Conservation (phyloP, 2,113 vertebrate species). For the Symphodus melops region DNA sequence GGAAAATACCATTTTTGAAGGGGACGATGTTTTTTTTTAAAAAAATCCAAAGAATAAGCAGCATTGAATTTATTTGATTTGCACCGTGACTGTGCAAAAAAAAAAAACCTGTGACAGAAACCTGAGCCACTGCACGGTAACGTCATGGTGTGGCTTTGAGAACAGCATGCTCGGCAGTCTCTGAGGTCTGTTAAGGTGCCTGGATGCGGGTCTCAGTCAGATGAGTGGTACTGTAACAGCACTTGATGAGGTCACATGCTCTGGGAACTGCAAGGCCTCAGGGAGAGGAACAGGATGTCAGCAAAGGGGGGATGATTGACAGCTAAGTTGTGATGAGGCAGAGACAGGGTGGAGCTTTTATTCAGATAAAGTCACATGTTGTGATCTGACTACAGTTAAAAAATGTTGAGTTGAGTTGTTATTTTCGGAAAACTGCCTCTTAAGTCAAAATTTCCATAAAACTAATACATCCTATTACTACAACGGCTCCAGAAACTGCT, state of each 20-base stretch:
- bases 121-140: slow-evolving; percentile 28
- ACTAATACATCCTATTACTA: neutral
- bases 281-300: slow-evolving; percentile 21
- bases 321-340: slow-evolving; percentile 17
- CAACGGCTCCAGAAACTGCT: neutral
- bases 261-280: slow-evolving; percentile 43
- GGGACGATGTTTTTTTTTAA: neutral
- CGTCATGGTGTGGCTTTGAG: slow-evolving; percentile 37
- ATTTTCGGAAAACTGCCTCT: neutral
- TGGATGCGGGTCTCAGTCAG: slow-evolving; percentile 45
- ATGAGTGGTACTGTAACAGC: slow-evolving; percentile 56
- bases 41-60: neutral
- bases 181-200: slow-evolving; percentile 43
- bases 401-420: neutral
- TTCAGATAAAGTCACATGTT: slow-evolving; percentile 6
- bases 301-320: slow-evolving; percentile 39
- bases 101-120: slow-evolving; percentile 42
- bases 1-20: slow-evolving; percentile 14
- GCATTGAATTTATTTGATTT: neutral
- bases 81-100: slow-evolving; percentile 46
- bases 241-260: slow-evolving; percentile 57
- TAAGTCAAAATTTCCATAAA: slow-evolving; percentile 4
- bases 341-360: slow-evolving; percentile 9
- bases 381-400: slow-evolving; percentile 10
- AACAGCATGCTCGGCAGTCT: slow-evolving; percentile 51